Conservation (phyloP, 2,888 invertebrate genomes). For the Macaria notata region DNA sequence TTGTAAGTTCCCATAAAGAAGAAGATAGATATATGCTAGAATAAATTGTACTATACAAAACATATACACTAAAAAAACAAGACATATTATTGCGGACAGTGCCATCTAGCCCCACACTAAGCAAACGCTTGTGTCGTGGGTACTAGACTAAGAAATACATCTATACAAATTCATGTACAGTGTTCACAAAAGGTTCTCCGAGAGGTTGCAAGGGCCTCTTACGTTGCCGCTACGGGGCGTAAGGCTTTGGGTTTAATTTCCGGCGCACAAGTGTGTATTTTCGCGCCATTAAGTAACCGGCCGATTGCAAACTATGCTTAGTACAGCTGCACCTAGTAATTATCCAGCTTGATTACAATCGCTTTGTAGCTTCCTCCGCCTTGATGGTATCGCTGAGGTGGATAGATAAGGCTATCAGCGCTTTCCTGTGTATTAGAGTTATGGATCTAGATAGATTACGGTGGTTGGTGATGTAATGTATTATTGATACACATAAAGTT, state of each 20-base stretch:
- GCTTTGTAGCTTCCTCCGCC: conserved; percentile 14
- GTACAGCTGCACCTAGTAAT: conserved; percentile 31
- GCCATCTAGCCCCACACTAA: too few species aligned
- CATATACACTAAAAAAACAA: too few species aligned
- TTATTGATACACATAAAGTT: too few species aligned
- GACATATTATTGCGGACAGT: too few species aligned
- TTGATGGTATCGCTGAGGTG: conserved; percentile 10
- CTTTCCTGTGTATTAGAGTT: conserved; percentile 9
- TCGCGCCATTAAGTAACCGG: conserved; percentile 47
- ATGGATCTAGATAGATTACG: not conserved
- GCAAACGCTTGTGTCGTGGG: too few species aligned
- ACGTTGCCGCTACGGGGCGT: conserved; percentile 10
- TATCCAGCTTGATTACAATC: conserved; percentile 31
- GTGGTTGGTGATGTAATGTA: not conserved
- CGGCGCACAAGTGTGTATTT: conserved; percentile 48
- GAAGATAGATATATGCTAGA: too few species aligned
- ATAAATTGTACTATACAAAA: too few species aligned
- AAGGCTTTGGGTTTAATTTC: conserved; percentile 49
- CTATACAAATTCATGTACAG: too few species aligned
- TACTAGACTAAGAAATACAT: too few species aligned
- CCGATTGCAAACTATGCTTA: conserved; percentile 44
- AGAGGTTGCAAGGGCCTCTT: not conserved
- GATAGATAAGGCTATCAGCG: conserved; percentile 8
- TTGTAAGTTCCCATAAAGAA: too few species aligned
- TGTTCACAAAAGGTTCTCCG: too few species aligned